Evolutionary conservation across 2,113 vertebrate species (phyloP).

Genomic region (Herpailurus yagouaroundi): DNA sequence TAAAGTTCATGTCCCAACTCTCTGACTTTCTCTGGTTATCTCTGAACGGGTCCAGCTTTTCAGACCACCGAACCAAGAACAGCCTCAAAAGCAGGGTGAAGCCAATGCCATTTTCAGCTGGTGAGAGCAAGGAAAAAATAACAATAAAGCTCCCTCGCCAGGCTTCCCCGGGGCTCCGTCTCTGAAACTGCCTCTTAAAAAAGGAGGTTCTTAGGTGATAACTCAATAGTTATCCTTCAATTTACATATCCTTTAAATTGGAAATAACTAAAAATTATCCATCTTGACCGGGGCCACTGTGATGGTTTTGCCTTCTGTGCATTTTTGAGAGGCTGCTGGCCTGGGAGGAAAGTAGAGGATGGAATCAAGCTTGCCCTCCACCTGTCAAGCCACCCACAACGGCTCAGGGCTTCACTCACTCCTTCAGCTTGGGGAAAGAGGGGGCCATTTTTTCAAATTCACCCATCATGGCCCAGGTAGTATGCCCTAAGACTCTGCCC

Average conservation of each 20-base stretch:
- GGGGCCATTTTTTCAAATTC: background rate
- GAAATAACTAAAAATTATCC: background rate
- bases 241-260: background rate
- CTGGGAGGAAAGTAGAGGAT: background rate
- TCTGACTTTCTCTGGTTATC: background rate
- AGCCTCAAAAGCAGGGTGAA: background rate
- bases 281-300: background rate
- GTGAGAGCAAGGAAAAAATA: background rate
- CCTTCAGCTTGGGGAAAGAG: background rate
- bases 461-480: background rate
- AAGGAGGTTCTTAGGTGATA: background rate
- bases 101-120: background rate
- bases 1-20: slow-evolving; percentile 9
- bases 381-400: background rate
- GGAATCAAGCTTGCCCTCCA: background rate
- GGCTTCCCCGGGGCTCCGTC: background rate
- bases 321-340: background rate
- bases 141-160: background rate
- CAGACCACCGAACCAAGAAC: background rate
- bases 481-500: background rate
- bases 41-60: background rate
- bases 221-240: background rate
- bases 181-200: background rate
- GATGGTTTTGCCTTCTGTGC: background rate
- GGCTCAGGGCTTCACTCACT: background rate